These are phyloP conservation scores for Pachycephala philippinensis DNA, from an alignment of 2,113 vertebrate genomes.

Conservation along the genomic window DNA sequence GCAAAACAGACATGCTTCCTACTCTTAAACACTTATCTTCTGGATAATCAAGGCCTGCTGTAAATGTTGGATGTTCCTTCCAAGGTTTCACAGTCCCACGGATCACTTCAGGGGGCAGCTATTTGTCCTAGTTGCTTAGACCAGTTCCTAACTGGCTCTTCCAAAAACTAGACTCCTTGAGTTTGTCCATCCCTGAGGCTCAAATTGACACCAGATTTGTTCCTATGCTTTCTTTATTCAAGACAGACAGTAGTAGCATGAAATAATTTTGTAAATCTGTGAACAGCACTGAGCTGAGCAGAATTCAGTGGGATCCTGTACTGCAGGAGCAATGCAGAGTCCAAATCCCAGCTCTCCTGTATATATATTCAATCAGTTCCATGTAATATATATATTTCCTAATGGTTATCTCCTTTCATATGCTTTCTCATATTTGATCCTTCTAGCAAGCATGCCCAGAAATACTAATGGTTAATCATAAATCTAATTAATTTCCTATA, in stretches of 20 bases:
- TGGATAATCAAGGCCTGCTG: background rate
- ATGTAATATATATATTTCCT: background rate
- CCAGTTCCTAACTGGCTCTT: background rate
- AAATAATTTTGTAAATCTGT: background rate
- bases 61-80: background rate
- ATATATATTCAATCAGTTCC: background rate
- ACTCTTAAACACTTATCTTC: background rate
- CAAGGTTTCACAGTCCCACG: background rate
- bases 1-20: background rate
- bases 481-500: background rate
- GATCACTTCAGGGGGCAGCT: background rate
- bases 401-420: background rate
- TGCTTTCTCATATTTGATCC: background rate
- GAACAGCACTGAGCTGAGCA: background rate
- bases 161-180: background rate
- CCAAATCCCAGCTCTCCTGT: background rate
- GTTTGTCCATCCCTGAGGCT: background rate
- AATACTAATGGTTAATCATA: background rate
- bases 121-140: background rate
- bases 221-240: background rate
- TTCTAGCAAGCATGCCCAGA: background rate
- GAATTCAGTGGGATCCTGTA: background rate
- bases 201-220: background rate
- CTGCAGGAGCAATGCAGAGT: background rate
- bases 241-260: background rate